Conservation (phyloP, 2,797 vertebrate genomes). For the Malacoraja senta region DNA sequence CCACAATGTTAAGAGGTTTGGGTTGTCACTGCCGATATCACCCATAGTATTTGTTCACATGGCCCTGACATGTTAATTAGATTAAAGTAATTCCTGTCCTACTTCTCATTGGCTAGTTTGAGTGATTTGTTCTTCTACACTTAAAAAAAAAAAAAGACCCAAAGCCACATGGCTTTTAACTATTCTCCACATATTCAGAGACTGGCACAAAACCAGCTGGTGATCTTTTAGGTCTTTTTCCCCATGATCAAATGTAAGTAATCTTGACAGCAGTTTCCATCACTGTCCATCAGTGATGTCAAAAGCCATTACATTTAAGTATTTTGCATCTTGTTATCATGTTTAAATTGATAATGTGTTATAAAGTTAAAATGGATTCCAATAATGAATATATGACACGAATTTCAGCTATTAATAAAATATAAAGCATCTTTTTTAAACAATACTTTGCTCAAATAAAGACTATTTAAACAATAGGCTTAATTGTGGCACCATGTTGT, state of each 20-base stretch:
- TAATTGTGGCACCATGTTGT: background rate
- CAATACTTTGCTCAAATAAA: slow-evolving; percentile 38
- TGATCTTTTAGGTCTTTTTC: background rate
- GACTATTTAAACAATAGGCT: background rate
- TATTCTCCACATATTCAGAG: background rate
- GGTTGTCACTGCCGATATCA: background rate
- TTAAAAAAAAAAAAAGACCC: background rate
- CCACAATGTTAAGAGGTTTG: background rate
- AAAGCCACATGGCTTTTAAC: background rate
- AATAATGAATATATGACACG: background rate
- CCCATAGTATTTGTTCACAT: background rate
- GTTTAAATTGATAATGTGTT: background rate
- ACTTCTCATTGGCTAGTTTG: background rate
- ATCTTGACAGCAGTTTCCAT: background rate
- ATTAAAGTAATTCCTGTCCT: too few relatives aligned
- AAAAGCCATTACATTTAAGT: background rate
- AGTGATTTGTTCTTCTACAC: background rate
- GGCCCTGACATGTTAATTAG: background rate
- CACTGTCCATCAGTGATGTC: background rate
- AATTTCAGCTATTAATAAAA: slow-evolving; percentile 10
- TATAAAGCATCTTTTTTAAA: slow-evolving; percentile 30
- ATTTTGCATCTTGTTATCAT: slow-evolving; percentile 21
- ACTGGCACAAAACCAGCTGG: background rate
- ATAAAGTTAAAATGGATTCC: background rate
- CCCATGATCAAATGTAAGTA: background rate